Base-by-base conservation (phyloP, 1,140 invertebrate species). In the Oedothorax gibbosus region DNA sequence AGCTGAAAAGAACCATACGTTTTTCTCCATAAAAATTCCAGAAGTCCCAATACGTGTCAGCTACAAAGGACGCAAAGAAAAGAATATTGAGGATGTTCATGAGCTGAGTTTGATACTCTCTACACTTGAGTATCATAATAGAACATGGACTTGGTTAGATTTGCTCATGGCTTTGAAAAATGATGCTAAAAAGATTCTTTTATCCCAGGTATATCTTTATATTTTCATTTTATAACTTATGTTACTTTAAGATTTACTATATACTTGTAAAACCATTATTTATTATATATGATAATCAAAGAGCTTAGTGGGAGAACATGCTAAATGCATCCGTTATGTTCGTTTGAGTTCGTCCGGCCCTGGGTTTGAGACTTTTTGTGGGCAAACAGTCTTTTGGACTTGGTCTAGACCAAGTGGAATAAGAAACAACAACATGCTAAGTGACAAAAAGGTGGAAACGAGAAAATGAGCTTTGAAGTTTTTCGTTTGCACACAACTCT, bases 101-200 rank as follows among this genome's bases (percentile, higher is more conserved):
- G 97, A 99, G 88, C 95, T 99, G 88, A 95, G 94, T 57, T 91
- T 99, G 3, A 94, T 98, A 7, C 95, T 99, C 89, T 98, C 98
- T 0, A 98, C 97, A 0, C 91, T 99, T 69, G 98, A 99, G 90
- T 99, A 99, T 91, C 98, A 99, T 90, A 99, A 99, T 90, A 96
- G 98, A 66, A 99, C 98, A 12, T 99, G 98, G 98, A 99, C 98
- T 0, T 99, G 98, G 98, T 93, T 99, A n/a, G 98, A 99, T 91
- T 92, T 99, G 73, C 91, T 99, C 51, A 91, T 99, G 88, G 97
- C 97, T 7, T 96, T 99, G 91, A 98, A 99, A 90, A 97, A 94
- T 88, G 96, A 98, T 88, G 97, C 95, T 68, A 94, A 97, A 87
- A 93, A 94, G 85, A 96, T 98, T 50, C 95, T 99, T 77, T 90